Evolutionary conservation across 2,888 invertebrate species (phyloP).

Genomic region (Pachycephus smyrnensis): DNA sequence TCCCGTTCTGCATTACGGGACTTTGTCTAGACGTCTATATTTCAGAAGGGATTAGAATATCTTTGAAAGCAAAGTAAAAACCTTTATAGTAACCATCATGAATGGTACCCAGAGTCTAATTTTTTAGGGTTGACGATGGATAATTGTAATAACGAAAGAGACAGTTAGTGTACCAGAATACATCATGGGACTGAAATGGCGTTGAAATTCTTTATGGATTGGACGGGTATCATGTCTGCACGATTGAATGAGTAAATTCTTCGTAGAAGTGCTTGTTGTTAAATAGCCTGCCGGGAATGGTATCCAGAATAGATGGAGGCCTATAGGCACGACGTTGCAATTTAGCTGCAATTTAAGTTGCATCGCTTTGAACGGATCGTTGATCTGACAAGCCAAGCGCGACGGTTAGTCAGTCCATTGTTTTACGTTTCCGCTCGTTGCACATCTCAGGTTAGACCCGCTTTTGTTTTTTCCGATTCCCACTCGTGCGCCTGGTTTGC

Average conservation of each 20-base stretch:
- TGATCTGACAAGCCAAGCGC: conserved; percentile 45
- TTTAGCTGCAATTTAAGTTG: conserved; percentile 20
- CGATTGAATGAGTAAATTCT: not conserved
- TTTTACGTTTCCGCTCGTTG: conserved; percentile 36
- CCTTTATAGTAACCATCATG: not conserved
- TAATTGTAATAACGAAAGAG: not conserved
- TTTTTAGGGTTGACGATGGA: not conserved
- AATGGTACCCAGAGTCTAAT: not conserved
- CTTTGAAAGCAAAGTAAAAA: not conserved
- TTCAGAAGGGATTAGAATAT: not conserved
- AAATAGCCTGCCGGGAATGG: not conserved
- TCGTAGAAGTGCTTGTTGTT: not conserved
- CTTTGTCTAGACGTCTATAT: not conserved
- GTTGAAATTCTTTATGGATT: not conserved
- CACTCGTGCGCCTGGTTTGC: not conserved
- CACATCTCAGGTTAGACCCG: conserved; percentile 2
- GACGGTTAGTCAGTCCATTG: conserved; percentile 38
- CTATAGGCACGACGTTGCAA: not conserved
- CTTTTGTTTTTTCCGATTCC: not conserved
- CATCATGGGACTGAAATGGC: not conserved
- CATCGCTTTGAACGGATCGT: conserved; percentile 41
- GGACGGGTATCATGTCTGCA: not conserved
- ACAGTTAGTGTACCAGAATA: not conserved
- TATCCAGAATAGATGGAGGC: not conserved
- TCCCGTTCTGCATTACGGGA: not conserved